These are phyloP conservation scores for Peromyscus attwateri DNA, from an alignment of 2,797 vertebrate species.

Conservation along the genomic window DNA sequence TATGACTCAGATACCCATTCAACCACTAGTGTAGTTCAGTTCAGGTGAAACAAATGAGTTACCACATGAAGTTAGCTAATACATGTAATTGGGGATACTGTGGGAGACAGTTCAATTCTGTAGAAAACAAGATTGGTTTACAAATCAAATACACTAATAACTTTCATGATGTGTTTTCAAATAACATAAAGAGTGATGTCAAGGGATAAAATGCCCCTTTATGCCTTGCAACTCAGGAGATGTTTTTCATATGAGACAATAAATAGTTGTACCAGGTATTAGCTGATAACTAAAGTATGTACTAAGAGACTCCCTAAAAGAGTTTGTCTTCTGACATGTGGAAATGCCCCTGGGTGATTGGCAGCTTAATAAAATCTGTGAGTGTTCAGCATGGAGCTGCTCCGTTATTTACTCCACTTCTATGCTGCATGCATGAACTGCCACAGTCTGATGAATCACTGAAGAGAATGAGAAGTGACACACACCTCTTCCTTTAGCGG, in stretches of 20 bases:
- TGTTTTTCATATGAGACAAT: slow-evolving; percentile 41
- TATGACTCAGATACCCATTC: slow-evolving; percentile 9
- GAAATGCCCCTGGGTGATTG: slow-evolving; percentile 52
- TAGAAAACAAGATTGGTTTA: slow-evolving; percentile 26
- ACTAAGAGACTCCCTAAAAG: slow-evolving; percentile 53
- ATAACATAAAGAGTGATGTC: background rate
- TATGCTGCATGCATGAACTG: slow-evolving; percentile 84
- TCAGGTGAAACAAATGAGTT: background rate
- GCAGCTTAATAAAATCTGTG: slow-evolving; percentile 80
- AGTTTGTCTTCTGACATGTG: slow-evolving; percentile 59
- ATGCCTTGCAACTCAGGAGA: background rate
- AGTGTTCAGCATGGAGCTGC: slow-evolving; percentile 71
- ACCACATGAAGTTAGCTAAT: slow-evolving; percentile 44
- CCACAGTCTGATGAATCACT: slow-evolving; percentile 85
- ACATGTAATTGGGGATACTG: slow-evolving; percentile 45
- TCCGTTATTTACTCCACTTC: slow-evolving; percentile 86
- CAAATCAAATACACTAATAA: slow-evolving; percentile 46
- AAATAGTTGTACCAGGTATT: slow-evolving; percentile 18
- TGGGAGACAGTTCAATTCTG: slow-evolving; percentile 30
- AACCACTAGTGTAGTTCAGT: background rate
- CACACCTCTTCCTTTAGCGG: slow-evolving; percentile 84
- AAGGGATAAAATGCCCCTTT: slow-evolving; percentile 17
- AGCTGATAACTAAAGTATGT: slow-evolving; percentile 55
- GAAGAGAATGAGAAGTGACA: slow-evolving; percentile 87
- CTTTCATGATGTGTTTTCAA: slow-evolving; percentile 7